Percentiles rank a stretch among this genome's conserved stretches.
phyloP scores from a whole-genome alignment of 2,888 invertebrate species.

The Apamea anceps region DNA sequence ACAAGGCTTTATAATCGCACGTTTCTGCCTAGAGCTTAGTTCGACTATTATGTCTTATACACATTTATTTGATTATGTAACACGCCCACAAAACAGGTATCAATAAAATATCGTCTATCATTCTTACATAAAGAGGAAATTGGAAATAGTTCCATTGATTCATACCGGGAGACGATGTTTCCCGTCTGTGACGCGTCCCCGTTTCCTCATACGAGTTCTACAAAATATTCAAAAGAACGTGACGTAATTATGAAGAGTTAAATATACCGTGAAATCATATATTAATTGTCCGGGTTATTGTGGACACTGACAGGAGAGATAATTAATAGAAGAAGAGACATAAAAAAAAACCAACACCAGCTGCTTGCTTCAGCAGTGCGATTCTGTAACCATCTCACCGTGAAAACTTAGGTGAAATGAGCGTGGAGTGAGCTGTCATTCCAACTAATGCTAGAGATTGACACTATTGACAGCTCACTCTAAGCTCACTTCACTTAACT shows the following conservation, averaged over 20 bases:
- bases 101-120: background rate
- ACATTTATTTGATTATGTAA: background rate
- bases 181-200: slow-evolving; percentile 58
- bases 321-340: background rate
- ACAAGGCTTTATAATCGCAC: too few species aligned
- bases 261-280: slow-evolving; percentile 52
- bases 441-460: too few species aligned
- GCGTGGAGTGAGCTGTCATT: too few species aligned
- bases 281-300: slow-evolving; percentile 41
- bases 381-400: too few species aligned
- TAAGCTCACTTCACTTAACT: too few species aligned
- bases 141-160: slow-evolving; percentile 52
- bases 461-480: too few species aligned
- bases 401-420: too few species aligned
- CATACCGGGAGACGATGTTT: slow-evolving; percentile 56
- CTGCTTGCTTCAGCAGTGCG: too few species aligned
- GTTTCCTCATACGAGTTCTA: slow-evolving; percentile 49
- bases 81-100: background rate
- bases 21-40: too few species aligned
- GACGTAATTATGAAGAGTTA: slow-evolving; percentile 51
- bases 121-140: slow-evolving; percentile 14
- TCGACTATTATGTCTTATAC: too few species aligned
- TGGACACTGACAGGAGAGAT: slow-evolving; percentile 3
- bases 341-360: background rate
- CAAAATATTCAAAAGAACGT: slow-evolving; percentile 44